Percentiles rank a stretch among this genome's conserved stretches.
Evolutionary conservation across 2,888 invertebrate species (phyloP).

Genomic region (Masnerella sp.): DNA sequence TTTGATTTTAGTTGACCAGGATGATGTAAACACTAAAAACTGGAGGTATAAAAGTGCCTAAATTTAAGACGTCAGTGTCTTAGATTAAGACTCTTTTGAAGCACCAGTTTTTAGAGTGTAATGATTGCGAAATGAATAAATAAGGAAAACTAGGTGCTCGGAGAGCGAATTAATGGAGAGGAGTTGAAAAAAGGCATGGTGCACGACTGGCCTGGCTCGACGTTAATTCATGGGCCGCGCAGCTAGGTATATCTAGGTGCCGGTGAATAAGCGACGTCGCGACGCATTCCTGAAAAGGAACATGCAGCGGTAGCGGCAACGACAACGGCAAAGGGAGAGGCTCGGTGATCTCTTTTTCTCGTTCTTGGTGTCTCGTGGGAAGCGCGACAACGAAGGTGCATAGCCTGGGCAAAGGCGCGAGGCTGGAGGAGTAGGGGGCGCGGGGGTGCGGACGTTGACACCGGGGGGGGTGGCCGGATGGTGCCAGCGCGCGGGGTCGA

Average conservation of each 20-base stretch:
- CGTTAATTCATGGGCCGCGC: slow-evolving; percentile 61
- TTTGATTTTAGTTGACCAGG: too few species aligned
- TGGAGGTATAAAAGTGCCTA: too few species aligned
- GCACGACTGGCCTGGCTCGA: slow-evolving; percentile 1
- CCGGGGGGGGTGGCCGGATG: slow-evolving; percentile 54
- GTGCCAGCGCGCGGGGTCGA: slow-evolving; percentile 18
- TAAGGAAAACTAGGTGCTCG: too few species aligned
- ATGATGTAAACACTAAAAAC: too few species aligned
- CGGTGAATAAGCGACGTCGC: slow-evolving; percentile 64
- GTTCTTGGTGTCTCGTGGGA: slow-evolving; percentile 5
- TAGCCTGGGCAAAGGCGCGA: slow-evolving; percentile 58
- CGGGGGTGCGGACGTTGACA: slow-evolving; percentile 69
- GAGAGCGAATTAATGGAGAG: too few species aligned
- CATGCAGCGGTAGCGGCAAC: slow-evolving; percentile 16
- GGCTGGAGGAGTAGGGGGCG: slow-evolving; percentile 50
- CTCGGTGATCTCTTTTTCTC: slow-evolving; percentile 25
- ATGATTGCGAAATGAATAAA: too few species aligned
- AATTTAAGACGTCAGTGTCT: too few species aligned
- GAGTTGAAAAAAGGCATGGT: not conserved
- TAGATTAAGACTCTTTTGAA: too few species aligned
- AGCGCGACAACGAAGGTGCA: slow-evolving; percentile 62
- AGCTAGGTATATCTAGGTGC: slow-evolving; percentile 61
- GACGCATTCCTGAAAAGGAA: slow-evolving; percentile 64
- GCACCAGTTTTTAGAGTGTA: too few species aligned
- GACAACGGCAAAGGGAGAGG: not conserved